Conservation (phyloP, 2,888 invertebrate genomes). For the Cremastobaeus sp. region DNA sequence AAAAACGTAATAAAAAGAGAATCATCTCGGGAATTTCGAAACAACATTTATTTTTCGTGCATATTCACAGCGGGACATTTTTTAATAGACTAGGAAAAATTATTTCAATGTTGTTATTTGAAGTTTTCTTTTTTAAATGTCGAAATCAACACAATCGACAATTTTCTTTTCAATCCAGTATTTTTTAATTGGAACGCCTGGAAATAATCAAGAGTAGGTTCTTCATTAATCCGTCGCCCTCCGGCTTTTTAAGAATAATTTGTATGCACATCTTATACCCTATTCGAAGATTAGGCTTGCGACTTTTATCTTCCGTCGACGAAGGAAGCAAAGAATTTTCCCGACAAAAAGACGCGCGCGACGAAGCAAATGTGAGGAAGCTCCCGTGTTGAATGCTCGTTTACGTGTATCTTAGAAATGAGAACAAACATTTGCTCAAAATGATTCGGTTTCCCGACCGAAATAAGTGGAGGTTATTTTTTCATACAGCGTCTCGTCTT, state of each 20-base stretch:
- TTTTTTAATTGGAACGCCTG: constrained; percentile 25
- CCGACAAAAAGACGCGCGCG: constrained; percentile 18
- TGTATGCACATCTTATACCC: constrained; percentile 38
- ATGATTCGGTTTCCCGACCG: constrained; percentile 63
- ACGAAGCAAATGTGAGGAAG: constrained; percentile 29
- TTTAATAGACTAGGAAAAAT: too few species aligned
- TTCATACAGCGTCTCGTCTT: constrained; percentile 9
- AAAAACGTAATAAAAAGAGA: too few species aligned
- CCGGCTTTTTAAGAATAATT: constrained; percentile 31
- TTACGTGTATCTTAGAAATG: constrained; percentile 44
- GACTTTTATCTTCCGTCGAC: constrained; percentile 17
- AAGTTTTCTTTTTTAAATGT: too few species aligned
- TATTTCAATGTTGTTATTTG: too few species aligned
- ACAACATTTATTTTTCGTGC: too few species aligned
- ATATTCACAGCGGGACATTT: too few species aligned
- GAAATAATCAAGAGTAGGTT: constrained; percentile 29
- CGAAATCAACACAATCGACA: too few species aligned
- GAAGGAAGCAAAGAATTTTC: constrained; percentile 15
- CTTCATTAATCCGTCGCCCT: constrained; percentile 15
- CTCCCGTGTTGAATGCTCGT: constrained; percentile 32
- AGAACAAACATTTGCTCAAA: constrained; percentile 64
- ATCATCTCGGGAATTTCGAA: too few species aligned
- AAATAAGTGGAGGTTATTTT: constrained; percentile 59
- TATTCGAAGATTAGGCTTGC: constrained; percentile 34
- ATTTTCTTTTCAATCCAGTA: too few species aligned